Conservation (phyloP, 2,797 vertebrate genomes). For the Malurus leucopterus region DNA sequence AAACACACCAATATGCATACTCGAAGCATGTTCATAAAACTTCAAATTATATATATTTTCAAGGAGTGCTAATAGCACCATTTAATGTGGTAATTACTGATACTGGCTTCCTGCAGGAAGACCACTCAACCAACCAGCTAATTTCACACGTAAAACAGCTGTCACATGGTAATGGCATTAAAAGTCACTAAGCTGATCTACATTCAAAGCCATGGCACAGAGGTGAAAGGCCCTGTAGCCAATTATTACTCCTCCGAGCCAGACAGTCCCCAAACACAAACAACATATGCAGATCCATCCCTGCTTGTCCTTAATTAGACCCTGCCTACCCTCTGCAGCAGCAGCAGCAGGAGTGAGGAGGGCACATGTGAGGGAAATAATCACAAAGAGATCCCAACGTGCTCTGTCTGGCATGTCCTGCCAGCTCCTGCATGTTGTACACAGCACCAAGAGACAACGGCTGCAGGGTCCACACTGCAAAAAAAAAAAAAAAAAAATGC, state of each 20-base stretch:
- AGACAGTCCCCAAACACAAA: conserved; percentile 50
- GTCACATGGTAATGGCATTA: conserved; percentile 31
- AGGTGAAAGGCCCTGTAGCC: conserved; percentile 48
- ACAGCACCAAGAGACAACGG: not conserved
- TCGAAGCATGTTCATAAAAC: not conserved
- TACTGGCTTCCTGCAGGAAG: conserved; percentile 23
- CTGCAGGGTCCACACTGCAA: not conserved
- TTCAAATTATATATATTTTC: conserved; percentile 3
- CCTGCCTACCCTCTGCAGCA: conserved; percentile 33
- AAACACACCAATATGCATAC: not conserved
- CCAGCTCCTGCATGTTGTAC: not conserved
- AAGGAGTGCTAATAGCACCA: not conserved
- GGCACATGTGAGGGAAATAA: not conserved
- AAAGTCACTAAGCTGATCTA: conserved; percentile 49
- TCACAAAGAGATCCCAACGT: not conserved
- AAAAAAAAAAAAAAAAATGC: not conserved
- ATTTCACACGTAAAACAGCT: conserved; percentile 33
- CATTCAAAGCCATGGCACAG: conserved; percentile 27
- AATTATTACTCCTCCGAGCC: conserved; percentile 31
- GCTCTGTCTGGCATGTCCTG: not conserved
- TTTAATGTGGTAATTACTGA: conserved; percentile 10
- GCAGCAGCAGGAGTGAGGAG: not conserved
- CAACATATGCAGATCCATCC: conserved; percentile 38
- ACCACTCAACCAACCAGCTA: not conserved
- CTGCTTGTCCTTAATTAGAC: conserved; percentile 34